Base-by-base conservation (phyloP, 2,888 invertebrate genomes). In the Latheticus oryzae region DNA sequence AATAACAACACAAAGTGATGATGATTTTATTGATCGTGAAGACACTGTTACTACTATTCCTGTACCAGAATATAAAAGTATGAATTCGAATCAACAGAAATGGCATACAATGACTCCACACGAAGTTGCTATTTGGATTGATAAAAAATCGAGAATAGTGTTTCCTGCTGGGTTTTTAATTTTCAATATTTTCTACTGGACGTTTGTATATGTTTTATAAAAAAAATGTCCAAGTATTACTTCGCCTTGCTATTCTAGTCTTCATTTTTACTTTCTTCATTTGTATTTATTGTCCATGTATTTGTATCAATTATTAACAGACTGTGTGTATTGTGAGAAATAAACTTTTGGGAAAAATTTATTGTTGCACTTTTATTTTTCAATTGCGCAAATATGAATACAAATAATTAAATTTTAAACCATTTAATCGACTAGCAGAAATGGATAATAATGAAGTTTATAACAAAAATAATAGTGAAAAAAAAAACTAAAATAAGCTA, bases 41-140 rank as follows among this genome's bases (percentile, higher is more conserved):
- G 69, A 67, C 16, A 68, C 59, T 17, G 68, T 70, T 1, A 71
- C 71, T 0, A 67, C 68, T 1, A 71, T 74, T 43, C 68, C 71
- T 0, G 66, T 73, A 8, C 71, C 71, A 2, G 72, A 68, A 3
- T 55, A 8, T 30, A 35, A 19, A 5, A 24, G 11, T n/a, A 47
- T 33, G 9, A 51, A 30, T 54, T 59, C 72, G 5, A 79, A 80
- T 68, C 78, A 78, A 21, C 21, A 47, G 13, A 79, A 80, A 15
- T 88, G 89, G 86, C 91, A 92, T 38, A 91, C 91, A 7, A 89
- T 93, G 87, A 92, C 92, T 1, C 93, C 93, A 0, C 93, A 93
- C 70, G 90, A 93, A 77, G 91, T 93, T 51, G 90, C 93, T 61
- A 89, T 87, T 48, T 93, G 93, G 91, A 91, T 94, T 63, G 93